These are phyloP conservation scores for Tillus elongatus DNA, from an alignment of 2,888 invertebrate genomes.

Conservation along the genomic window DNA sequence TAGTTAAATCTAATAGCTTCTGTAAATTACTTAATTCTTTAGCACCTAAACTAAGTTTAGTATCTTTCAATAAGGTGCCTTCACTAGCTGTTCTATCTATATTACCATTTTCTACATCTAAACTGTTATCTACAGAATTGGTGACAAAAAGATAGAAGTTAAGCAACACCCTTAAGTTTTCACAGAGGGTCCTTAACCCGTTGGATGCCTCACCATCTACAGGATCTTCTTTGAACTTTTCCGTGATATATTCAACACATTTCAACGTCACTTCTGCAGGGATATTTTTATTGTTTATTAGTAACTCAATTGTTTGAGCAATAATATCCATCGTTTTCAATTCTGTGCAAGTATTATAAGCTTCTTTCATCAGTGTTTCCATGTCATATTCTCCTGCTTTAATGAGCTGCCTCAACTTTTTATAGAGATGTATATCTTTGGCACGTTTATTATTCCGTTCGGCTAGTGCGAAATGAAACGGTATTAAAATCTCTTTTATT, in stretches of 20 bases:
- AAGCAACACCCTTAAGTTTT: conserved; percentile 31
- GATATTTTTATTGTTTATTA: conserved; percentile 56
- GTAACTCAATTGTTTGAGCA: conserved; percentile 61
- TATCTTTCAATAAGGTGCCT: conserved; percentile 13
- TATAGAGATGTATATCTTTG: conserved; percentile 77
- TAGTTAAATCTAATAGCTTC: conserved; percentile 52
- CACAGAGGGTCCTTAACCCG: conserved; percentile 27
- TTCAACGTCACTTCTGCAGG: conserved; percentile 52
- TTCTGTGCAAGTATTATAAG: conserved; percentile 50
- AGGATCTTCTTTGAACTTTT: conserved; percentile 33
- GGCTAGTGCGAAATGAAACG: conserved; percentile 84
- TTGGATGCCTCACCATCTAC: conserved; percentile 24
- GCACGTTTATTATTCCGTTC: conserved; percentile 81
- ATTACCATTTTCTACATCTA: conserved; percentile 29
- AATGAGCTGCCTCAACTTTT: conserved; percentile 61
- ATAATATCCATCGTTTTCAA: conserved; percentile 64
- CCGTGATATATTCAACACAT: conserved; percentile 42
- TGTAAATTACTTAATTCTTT: conserved; percentile 56
- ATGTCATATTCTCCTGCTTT: conserved; percentile 45
- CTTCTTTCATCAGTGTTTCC: conserved; percentile 44
- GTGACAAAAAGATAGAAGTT: conserved; percentile 30
- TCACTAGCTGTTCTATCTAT: conserved; percentile 16
- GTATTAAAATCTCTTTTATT: conserved; percentile 74
- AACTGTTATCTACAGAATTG: conserved; percentile 15
- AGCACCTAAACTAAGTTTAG: conserved; percentile 39